These are phyloP conservation scores for Catharus ustulatus DNA, from an alignment of 2,797 vertebrate species.

Conservation along the genomic window DNA sequence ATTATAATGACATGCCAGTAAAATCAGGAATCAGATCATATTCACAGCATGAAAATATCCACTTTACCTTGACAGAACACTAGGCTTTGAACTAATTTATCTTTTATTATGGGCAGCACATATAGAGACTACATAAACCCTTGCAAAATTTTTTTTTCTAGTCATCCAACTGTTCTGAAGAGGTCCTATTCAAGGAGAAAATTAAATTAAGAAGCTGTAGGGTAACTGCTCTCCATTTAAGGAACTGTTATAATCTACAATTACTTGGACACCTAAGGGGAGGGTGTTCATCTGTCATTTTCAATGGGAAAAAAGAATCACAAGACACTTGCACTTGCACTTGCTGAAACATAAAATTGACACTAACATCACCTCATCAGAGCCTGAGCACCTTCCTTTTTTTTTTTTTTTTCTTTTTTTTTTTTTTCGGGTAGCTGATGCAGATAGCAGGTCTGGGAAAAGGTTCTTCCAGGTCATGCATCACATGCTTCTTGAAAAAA, in stretches of 20 bases:
- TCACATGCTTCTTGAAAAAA: background rate
- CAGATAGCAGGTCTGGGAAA: background rate
- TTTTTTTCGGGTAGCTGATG: background rate
- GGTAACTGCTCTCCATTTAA: slow-evolving; percentile 7
- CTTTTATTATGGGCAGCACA: background rate
- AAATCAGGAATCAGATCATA: background rate
- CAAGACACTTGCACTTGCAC: background rate
- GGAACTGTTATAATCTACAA: background rate
- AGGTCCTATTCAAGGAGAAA: background rate
- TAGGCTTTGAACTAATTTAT: background rate
- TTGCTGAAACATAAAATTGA: slow-evolving; percentile 3
- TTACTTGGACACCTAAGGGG: background rate
- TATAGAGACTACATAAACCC: background rate
- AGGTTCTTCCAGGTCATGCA: background rate
- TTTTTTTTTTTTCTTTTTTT: background rate
- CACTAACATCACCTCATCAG: background rate
- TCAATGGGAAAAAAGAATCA: background rate
- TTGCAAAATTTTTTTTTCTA: background rate
- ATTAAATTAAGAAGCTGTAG: slow-evolving; percentile 15
- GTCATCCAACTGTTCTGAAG: background rate
- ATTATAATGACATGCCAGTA: background rate
- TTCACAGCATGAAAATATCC: background rate
- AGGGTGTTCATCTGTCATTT: slow-evolving; percentile 1
- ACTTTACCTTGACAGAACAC: background rate
- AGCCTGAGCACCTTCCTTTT: background rate